Evolutionary conservation across 2,113 vertebrate genomes (phyloP), one percentile per base, ranked within the genome.

Genomic region (Laticauda colubrina): DNA sequence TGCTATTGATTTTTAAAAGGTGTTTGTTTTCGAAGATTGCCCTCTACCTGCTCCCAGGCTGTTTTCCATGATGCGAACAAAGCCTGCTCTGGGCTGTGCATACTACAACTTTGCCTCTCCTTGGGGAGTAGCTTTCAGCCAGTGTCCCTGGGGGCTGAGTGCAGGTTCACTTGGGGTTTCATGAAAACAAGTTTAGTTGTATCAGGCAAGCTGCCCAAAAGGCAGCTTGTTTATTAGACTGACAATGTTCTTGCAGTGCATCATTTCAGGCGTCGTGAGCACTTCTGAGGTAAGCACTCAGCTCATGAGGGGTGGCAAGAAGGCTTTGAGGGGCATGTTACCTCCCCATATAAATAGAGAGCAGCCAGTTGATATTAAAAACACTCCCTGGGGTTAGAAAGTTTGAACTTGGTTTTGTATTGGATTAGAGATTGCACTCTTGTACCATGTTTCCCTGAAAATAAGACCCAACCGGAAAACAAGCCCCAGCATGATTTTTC

Each of bases 111-210:
- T 89, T 0, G 0, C 39, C 61, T 29, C 87, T 59, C 86, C 64
- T 43, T 1, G 0, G 0, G 51, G 88, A n/a, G 0, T 14, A 69
- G 34, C 18, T 24, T 39, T 87, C 85, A 92, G 45, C 15, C 11
- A 2, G 26, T 39, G 29, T 53, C 56, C 12, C 87, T 21, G 81
- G 15, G 15, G 39, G 15, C 55, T 86, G 24, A 20, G 53, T 9
- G 12, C 34, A 43, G 75, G 12, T 11, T 3, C n/a, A 3, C 75
- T 45, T 18, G 87, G 10, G 48, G 3, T 11, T 89, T 45, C 55
- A 23, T 23, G 4, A n/a, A 11, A 48, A 57, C 34, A 86, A 57
- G 34, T 21, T 61, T 20, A 39, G 34, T 43, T 0, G 3, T 51
- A n/a, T 55, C 64, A 39, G 45, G 88, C 55, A 51, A 93, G 81